phyloP scores from a whole-genome alignment of 2,113 vertebrate genomes.

The Caracal caracal region DNA sequence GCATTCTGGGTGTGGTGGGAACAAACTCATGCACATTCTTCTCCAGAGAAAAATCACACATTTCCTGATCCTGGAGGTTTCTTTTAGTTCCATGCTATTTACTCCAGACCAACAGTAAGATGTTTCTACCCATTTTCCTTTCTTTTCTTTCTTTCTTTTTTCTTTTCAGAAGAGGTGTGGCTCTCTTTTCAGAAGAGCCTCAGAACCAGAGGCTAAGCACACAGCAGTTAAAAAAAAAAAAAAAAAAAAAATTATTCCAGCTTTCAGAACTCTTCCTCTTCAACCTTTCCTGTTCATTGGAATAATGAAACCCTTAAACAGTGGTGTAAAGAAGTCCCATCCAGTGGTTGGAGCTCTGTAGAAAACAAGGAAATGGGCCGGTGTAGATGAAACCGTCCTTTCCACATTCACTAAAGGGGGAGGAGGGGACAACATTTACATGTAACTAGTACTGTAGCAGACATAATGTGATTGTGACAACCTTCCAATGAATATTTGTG shows the following conservation, averaged over 20 bases:
- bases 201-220: conserved; percentile 30
- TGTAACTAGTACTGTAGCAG: neutral
- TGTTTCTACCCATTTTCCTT: conserved; percentile 4
- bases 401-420: neutral
- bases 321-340: neutral
- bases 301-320: conserved; percentile 12
- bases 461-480: neutral
- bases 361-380: neutral
- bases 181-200: too few relatives aligned
- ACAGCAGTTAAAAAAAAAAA: neutral
- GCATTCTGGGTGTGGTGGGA: neutral
- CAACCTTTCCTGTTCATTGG: neutral
- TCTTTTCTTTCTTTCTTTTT: too few relatives aligned
- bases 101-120: neutral
- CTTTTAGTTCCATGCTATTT: conserved; percentile 9
- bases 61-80: conserved; percentile 4
- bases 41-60: neutral
- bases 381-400: neutral
- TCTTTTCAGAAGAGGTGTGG: neutral
- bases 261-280: conserved; percentile 37
- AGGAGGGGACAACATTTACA: neutral
- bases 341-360: neutral
- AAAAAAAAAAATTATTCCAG: conserved; percentile 37
- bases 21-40: neutral
- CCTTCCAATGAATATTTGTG: neutral